These are phyloP conservation scores for Amblyopsis hoosieri DNA, from an alignment of 2,797 vertebrate species.

Conservation along the genomic window DNA sequence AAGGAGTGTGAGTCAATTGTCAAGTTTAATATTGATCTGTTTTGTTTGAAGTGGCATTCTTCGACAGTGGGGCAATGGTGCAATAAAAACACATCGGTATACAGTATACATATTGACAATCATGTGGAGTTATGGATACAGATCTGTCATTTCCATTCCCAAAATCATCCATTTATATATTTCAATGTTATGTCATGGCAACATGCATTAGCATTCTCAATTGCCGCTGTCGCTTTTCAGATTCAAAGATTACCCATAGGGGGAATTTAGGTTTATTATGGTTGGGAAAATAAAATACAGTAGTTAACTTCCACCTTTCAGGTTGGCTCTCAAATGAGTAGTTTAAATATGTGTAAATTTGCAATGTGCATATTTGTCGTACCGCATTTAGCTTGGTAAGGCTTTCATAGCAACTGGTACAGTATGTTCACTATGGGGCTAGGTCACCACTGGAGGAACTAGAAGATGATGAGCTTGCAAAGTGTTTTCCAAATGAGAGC, in stretches of 20 bases:
- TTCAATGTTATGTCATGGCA: neutral
- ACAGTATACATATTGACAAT: too few species aligned
- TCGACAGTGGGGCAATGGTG: constrained; percentile 28
- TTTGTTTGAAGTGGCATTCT: constrained; percentile 33
- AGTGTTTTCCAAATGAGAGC: constrained; percentile 10
- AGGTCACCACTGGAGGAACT: constrained; percentile 28
- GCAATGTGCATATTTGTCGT: neutral
- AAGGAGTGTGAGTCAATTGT: constrained; percentile 50
- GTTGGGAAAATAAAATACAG: neutral
- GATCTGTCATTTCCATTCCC: too few species aligned
- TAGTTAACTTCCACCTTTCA: neutral
- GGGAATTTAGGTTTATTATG: too few species aligned
- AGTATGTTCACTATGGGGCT: constrained; percentile 29
- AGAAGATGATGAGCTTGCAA: constrained; percentile 29
- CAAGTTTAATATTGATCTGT: constrained; percentile 36
- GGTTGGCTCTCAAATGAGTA: neutral
- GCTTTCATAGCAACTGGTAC: constrained; percentile 10
- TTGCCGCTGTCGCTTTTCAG: too few species aligned
- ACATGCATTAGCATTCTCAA: neutral
- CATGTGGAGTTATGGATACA: too few species aligned
- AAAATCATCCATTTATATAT: too few species aligned
- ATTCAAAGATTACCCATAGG: too few species aligned
- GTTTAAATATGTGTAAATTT: neutral
- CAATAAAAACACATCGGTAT: neutral
- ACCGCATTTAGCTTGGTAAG: constrained; percentile 11